Percentiles rank a stretch among this genome's conserved stretches.
These are phyloP conservation scores for Cyprinus carpio DNA, from an alignment of 2,113 vertebrate species.

Conservation along the genomic window DNA sequence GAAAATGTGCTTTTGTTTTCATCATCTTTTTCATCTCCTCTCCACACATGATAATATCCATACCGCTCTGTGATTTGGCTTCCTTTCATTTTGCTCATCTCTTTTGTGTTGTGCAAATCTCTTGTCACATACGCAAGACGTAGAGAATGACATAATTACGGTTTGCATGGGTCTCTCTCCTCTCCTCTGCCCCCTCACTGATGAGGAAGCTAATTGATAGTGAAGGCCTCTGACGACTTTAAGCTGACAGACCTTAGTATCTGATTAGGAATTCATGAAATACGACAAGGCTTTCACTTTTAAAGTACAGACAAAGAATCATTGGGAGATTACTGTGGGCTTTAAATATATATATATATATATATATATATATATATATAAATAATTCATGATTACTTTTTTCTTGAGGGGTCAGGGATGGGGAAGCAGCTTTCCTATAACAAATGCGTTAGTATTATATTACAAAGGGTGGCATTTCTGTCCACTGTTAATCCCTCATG, in stretches of 20 bases:
- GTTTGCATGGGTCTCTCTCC: neutral
- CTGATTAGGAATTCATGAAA: constrained; percentile 52
- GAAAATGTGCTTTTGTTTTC: constrained; percentile 31
- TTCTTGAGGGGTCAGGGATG: neutral
- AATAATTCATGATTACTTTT: constrained; percentile 47
- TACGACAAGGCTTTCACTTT: constrained; percentile 39
- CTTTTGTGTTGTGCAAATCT: constrained; percentile 39
- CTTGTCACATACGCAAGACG: neutral
- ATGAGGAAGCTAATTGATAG: constrained; percentile 55
- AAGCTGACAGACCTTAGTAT: constrained; percentile 44
- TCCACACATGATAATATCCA: constrained; percentile 26
- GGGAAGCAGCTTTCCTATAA: constrained; percentile 43
- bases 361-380: no score
- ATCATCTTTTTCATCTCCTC: constrained; percentile 12
- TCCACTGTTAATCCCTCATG: constrained; percentile 60
- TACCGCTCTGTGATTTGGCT: neutral
- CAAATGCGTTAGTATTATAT: constrained; percentile 55
- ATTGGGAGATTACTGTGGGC: constrained; percentile 33
- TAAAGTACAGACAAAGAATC: constrained; percentile 43
- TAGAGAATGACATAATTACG: constrained; percentile 36
- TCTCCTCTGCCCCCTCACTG: neutral
- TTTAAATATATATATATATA: constrained; percentile 40
- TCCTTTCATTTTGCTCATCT: constrained; percentile 20
- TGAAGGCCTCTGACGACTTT: constrained; percentile 41
- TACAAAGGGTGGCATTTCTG: constrained; percentile 59